Conservation (phyloP, 1,140 invertebrate species). For the Drosophila sp. region DNA sequence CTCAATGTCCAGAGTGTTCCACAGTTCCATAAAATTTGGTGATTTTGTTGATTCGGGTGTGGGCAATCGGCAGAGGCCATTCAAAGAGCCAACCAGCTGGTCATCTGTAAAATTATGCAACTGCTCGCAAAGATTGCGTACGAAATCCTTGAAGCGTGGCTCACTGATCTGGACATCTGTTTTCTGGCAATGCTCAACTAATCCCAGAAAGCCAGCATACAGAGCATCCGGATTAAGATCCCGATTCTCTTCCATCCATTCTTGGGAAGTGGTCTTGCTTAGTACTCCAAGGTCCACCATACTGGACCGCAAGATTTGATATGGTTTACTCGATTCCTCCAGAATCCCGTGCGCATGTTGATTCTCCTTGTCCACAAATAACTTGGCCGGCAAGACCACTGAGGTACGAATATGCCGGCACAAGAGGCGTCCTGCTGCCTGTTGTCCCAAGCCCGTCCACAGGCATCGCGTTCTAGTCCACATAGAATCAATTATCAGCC, state of each 20-base stretch:
- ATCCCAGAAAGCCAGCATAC: constrained; percentile 70
- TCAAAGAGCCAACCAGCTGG: constrained; percentile 80
- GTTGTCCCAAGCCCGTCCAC: constrained; percentile 15
- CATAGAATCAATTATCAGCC: not conserved
- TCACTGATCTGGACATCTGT: constrained; percentile 66
- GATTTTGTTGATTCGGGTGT: constrained; percentile 58
- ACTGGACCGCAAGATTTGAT: constrained; percentile 52
- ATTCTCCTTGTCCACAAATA: constrained; percentile 75
- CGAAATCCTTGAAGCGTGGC: constrained; percentile 79
- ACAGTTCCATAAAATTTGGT: constrained; percentile 84
- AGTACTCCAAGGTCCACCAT: not conserved
- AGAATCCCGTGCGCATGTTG: constrained; percentile 74
- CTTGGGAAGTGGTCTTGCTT: not conserved
- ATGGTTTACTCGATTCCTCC: constrained; percentile 65
- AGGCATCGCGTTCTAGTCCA: constrained; percentile 35
- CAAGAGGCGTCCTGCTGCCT: not conserved
- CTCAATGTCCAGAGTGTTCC: constrained; percentile 84
- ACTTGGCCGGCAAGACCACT: constrained; percentile 14
- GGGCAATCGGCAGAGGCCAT: constrained; percentile 78
- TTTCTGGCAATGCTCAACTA: constrained; percentile 75
- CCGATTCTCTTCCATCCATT: constrained; percentile 11
- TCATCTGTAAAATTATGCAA: constrained; percentile 82
- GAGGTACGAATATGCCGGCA: constrained; percentile 28
- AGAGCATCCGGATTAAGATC: constrained; percentile 54
- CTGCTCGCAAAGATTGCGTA: constrained; percentile 81